Evolutionary conservation across 2,888 invertebrate genomes (phyloP).

Genomic region (Lithosia quadra): DNA sequence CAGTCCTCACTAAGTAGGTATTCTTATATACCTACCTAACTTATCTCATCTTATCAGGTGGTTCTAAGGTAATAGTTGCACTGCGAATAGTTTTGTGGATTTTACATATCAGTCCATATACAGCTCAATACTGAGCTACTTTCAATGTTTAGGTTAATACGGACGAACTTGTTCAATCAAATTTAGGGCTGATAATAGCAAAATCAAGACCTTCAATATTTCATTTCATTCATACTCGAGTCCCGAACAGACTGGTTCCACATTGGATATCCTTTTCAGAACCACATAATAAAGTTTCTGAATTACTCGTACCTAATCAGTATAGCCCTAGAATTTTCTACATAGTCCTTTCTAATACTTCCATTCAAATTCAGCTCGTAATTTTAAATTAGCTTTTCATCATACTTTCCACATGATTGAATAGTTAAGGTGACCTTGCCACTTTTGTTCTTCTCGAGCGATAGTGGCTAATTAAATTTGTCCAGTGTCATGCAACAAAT

Average conservation of each 20-base stretch:
- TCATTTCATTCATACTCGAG: background rate
- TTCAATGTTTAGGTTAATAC: too few relatives aligned
- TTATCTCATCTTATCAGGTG: too few relatives aligned
- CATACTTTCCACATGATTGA: slow-evolving; percentile 1
- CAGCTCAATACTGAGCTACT: too few relatives aligned
- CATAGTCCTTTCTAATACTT: background rate
- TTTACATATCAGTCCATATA: too few relatives aligned
- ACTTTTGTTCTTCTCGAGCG: background rate
- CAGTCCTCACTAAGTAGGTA: background rate
- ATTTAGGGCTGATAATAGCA: background rate
- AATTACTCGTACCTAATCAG: slow-evolving; percentile 4
- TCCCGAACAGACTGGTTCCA: background rate
- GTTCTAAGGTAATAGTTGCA: too few relatives aligned
- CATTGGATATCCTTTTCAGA: background rate
- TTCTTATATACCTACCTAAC: background rate
- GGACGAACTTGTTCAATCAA: background rate
- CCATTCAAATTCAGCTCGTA: background rate
- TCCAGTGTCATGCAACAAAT: background rate
- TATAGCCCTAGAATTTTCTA: background rate
- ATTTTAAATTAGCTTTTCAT: background rate
- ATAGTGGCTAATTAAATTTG: background rate
- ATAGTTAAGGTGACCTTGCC: background rate
- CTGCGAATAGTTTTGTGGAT: too few relatives aligned
- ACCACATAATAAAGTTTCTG: background rate
- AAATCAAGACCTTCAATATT: too few relatives aligned